phyloP scores from a whole-genome alignment of 2,888 invertebrate genomes.

The Holacanthella duospinosa region DNA sequence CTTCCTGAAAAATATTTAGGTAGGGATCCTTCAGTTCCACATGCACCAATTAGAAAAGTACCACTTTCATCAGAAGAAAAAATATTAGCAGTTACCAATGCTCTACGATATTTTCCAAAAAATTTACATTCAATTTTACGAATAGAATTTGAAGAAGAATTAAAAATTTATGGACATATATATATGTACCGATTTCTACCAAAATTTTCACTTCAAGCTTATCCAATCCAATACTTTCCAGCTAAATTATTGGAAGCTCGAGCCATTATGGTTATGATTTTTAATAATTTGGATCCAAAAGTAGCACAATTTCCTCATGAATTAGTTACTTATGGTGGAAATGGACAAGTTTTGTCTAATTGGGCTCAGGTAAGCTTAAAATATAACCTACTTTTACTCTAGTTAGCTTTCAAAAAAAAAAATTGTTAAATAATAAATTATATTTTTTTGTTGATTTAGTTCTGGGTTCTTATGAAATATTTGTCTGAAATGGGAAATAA shows the following conservation, averaged over 20 bases:
- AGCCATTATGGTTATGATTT: slow-evolving; percentile 53
- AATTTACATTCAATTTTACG: slow-evolving; percentile 44
- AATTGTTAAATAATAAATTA: background rate
- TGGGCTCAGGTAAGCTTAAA: slow-evolving; percentile 48
- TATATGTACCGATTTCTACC: slow-evolving; percentile 41
- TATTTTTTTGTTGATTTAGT: slow-evolving; percentile 42
- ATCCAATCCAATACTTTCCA: slow-evolving; percentile 46
- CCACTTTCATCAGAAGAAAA: slow-evolving; percentile 22
- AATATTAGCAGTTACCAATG: slow-evolving; percentile 49
- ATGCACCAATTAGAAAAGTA: slow-evolving; percentile 28
- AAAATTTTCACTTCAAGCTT: slow-evolving; percentile 42
- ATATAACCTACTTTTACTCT: background rate
- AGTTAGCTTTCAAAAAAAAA: background rate
- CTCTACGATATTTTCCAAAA: slow-evolving; percentile 50
- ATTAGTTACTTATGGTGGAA: slow-evolving; percentile 51
- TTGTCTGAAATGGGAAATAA: slow-evolving; percentile 47
- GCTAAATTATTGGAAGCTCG: slow-evolving; percentile 44
- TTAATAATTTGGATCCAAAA: slow-evolving; percentile 52
- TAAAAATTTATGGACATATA: slow-evolving; percentile 50
- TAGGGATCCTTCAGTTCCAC: slow-evolving; percentile 22
- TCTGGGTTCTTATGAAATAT: slow-evolving; percentile 49
- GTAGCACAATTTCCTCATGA: slow-evolving; percentile 56
- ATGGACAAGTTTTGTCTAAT: slow-evolving; percentile 54
- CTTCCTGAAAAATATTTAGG: slow-evolving; percentile 12
- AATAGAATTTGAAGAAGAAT: slow-evolving; percentile 48